These are phyloP conservation scores for Polypedilum vanderplanki DNA, from an alignment of 1,140 invertebrate genomes.

Conservation along the genomic window DNA sequence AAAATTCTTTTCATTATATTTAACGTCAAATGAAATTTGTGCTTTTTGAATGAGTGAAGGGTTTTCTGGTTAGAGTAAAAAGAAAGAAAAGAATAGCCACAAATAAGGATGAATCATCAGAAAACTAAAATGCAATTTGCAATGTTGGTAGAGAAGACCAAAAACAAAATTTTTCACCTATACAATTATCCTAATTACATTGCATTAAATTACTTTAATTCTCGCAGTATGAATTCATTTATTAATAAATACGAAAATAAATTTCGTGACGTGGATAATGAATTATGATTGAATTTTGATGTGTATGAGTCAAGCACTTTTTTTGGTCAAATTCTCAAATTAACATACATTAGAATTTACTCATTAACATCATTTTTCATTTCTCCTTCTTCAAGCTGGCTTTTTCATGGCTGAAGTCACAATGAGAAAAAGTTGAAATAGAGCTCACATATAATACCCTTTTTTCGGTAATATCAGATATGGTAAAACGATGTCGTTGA, in stretches of 20 bases:
- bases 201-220: too few relatives aligned
- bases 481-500: neutral
- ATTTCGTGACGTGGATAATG: neutral
- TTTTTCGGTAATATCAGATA: neutral
- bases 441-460: neutral
- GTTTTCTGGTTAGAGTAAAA: neutral
- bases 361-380: constrained; percentile 15
- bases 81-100: neutral
- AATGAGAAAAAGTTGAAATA: neutral
- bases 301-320: neutral
- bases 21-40: too few relatives aligned
- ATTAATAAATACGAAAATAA: neutral
- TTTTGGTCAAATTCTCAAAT: neutral
- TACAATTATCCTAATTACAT: neutral
- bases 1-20: too few relatives aligned
- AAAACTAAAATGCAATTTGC: neutral
- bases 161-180: neutral
- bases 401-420: neutral
- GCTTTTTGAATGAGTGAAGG: too few relatives aligned
- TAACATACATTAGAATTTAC: neutral
- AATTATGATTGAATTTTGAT: constrained; percentile 7
- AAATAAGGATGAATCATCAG: neutral
- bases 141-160: neutral
- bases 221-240: too few relatives aligned
- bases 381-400: neutral